A percentile compares a stretch with the other conserved stretches of the same genome.
These are phyloP conservation scores for Acanthopagrus latus DNA, from an alignment of 2,797 vertebrate species.

Conservation along the genomic window DNA sequence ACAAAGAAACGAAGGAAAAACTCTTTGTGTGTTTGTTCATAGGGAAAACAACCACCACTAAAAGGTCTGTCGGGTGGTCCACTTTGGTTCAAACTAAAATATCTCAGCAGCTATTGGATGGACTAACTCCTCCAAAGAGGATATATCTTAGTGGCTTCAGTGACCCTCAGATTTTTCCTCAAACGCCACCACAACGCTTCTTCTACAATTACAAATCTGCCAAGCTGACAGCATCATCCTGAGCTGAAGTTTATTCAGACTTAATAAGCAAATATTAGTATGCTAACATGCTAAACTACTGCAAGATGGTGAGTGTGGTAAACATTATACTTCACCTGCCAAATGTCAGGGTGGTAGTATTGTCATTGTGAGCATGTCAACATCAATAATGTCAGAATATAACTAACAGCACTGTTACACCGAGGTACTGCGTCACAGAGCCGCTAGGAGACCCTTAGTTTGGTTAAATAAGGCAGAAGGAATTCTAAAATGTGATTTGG, in stretches of 20 bases:
- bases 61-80: neutral
- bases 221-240: neutral
- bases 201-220: neutral
- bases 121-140: neutral
- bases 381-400: too few relatives aligned
- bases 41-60: neutral
- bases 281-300: too few relatives aligned
- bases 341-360: too few relatives aligned
- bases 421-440: neutral
- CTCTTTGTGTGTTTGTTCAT: conserved; percentile 1
- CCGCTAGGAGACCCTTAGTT: neutral
- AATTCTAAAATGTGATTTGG: too few relatives aligned
- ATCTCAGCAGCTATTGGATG: neutral
- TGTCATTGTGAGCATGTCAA: neutral
- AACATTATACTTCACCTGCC: too few relatives aligned
- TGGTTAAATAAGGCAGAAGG: neutral
- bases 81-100: neutral
- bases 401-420: too few relatives aligned
- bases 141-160: neutral
- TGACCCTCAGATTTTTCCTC: neutral
- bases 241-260: neutral
- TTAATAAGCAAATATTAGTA: too few relatives aligned
- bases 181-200: neutral
- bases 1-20: conserved; percentile 31
- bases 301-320: too few relatives aligned